A percentile compares a stretch with the other conserved stretches of the same genome.
Evolutionary conservation across 1,140 invertebrate genomes (phyloP).

Genomic region (Nebria ingens): DNA sequence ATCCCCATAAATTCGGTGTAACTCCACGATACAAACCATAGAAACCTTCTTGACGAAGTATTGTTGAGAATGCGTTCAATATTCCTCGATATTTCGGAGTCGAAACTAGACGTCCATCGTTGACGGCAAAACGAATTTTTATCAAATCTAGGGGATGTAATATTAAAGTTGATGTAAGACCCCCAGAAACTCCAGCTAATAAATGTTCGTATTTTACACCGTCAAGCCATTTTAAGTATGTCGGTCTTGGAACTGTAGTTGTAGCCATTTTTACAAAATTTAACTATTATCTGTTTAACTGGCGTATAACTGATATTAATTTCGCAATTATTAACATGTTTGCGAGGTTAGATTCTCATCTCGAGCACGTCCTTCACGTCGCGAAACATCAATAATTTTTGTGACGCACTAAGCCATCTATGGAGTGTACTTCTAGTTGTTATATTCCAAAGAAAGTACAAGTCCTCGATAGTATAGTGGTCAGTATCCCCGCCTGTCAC

Average conservation of each 20-base stretch:
- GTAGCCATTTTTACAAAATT: neutral
- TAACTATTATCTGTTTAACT: no score
- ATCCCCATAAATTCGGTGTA: slow-evolving; percentile 90
- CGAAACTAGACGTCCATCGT: slow-evolving; percentile 69
- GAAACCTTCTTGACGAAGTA: slow-evolving; percentile 77
- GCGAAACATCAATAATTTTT: neutral
- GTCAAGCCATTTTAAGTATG: slow-evolving; percentile 38
- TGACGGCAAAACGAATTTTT: slow-evolving; percentile 95
- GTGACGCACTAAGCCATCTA: no score
- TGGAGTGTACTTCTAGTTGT: no score
- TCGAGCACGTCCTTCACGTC: no score
- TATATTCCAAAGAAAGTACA: no score
- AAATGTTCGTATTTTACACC: slow-evolving; percentile 87
- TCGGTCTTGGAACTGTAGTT: neutral
- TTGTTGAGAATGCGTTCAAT: slow-evolving; percentile 72
- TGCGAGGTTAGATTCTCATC: neutral
- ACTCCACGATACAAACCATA: slow-evolving; percentile 89
- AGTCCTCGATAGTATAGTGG: neutral
- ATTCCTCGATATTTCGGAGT: slow-evolving; percentile 83
- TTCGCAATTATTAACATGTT: neutral
- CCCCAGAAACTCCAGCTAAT: slow-evolving; percentile 86
- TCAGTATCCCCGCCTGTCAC: neutral
- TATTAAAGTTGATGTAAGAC: slow-evolving; percentile 81
- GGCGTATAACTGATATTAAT: neutral
- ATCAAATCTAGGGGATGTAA: slow-evolving; percentile 90